Base-by-base conservation (phyloP, 2,797 vertebrate species). In the Knipowitschia caucasica region DNA sequence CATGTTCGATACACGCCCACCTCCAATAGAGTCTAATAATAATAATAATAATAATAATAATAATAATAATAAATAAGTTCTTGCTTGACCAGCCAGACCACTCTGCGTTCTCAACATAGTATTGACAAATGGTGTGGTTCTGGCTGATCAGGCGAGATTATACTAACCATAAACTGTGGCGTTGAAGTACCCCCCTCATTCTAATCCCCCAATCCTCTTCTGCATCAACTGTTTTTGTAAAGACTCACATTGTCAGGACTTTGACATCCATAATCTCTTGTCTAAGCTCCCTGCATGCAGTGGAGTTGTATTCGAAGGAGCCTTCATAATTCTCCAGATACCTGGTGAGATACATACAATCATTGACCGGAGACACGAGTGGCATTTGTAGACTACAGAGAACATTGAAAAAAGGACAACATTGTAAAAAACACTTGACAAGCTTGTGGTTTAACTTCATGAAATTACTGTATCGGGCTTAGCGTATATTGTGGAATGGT, bases 201-300 rank as follows among this genome's bases (percentile, higher is more conserved):
- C n/a, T 39, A 39, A 39, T 21, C 21, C 35, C 35, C 35, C 15
- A 36, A 39, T 39, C 18, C 9, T 23, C n/a, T 26, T 44, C 45
- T 47, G 17, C 30, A 30, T 17, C 11, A 33, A 24, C 18, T 20
- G 5, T 21, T 18, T 33, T 20, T 11, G 38, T 5, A 2, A 53
- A 62, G 50, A 96, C 96, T 98, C 88, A 99, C 96, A 98, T 98
- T 56, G 96, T 95, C 68, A 99, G 87, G 71, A 96, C 92, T 76
- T 99, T 99, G 86, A 99, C 93, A 1, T 94, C 93, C 70, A 91
- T 92, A 77, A 99, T 97, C 67, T 97, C 95, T 66, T 95, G 92
- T 38, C 95, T 92, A 72, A 99, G 88, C 71, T 97, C 94, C 88
- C 93, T 88, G 82, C 96, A 99, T 88, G 93, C 89, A 0, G 93